These are phyloP conservation scores for Teinopalpus imperialis DNA, from an alignment of 2,888 invertebrate genomes.

Conservation along the genomic window DNA sequence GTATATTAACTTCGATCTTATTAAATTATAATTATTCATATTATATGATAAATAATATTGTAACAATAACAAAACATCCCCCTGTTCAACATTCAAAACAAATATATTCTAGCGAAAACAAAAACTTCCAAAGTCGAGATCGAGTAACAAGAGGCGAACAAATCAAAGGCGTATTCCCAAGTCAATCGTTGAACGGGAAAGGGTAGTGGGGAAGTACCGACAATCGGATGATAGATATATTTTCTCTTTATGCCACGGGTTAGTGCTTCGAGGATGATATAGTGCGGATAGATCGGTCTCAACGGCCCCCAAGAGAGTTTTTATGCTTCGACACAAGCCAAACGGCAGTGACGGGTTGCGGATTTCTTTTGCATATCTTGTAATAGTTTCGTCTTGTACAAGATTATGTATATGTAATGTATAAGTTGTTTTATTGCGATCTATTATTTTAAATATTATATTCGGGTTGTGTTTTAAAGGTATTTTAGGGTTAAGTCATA, in stretches of 20 bases:
- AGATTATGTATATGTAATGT: too few relatives aligned
- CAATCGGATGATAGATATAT: constrained; percentile 73
- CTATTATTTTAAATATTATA: too few relatives aligned
- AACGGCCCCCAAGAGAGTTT: constrained; percentile 63
- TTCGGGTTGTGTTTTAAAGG: too few relatives aligned
- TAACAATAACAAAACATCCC: too few relatives aligned
- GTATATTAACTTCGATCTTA: too few relatives aligned
- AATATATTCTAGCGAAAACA: constrained; percentile 14
- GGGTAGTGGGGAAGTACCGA: constrained; percentile 44
- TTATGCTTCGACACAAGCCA: constrained; percentile 54
- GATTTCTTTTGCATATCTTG: constrained; percentile 7
- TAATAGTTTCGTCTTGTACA: constrained; percentile 10
- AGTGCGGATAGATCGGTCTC: constrained; percentile 69
- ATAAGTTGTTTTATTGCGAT: too few relatives aligned
- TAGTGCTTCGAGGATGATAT: constrained; percentile 49
- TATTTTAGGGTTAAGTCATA: too few relatives aligned
- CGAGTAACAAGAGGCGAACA: constrained; percentile 38
- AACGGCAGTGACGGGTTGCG: constrained; percentile 2
- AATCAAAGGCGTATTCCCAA: constrained; percentile 63
- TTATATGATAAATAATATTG: too few relatives aligned
- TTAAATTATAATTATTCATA: too few relatives aligned
- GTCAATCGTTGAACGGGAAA: constrained; percentile 63
- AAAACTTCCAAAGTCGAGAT: constrained; percentile 6
- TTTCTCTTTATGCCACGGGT: constrained; percentile 36
- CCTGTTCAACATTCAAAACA: background rate